Conservation (phyloP, 2,888 invertebrate genomes). For the Meliscaeva auricollis region DNA sequence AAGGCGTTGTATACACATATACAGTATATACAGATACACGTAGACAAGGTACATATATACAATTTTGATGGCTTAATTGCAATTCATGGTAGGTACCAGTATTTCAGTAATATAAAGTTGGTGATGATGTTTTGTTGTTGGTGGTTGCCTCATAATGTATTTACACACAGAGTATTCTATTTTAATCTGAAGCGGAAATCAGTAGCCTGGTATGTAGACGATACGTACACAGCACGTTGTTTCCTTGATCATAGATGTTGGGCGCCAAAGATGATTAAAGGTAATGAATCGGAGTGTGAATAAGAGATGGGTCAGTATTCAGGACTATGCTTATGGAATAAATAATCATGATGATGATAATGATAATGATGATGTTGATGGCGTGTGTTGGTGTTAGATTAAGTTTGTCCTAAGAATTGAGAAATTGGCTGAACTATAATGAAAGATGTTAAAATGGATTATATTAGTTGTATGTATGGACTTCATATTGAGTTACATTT, state of each 20-base stretch:
- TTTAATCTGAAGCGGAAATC: slow-evolving; percentile 43
- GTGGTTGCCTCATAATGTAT: neutral
- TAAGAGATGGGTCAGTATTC: neutral
- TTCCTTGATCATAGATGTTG: neutral
- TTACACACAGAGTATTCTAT: slow-evolving; percentile 3
- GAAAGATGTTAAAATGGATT: slow-evolving; percentile 18
- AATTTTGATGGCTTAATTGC: slow-evolving; percentile 71
- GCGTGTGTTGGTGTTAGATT: neutral
- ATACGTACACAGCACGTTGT: too few species aligned
- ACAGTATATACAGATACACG: too few species aligned
- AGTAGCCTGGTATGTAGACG: neutral
- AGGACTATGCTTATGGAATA: slow-evolving; percentile 4
- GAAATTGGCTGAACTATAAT: neutral
- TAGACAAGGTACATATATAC: neutral
- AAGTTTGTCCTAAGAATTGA: slow-evolving; percentile 18
- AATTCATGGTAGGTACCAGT: neutral
- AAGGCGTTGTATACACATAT: slow-evolving; percentile 21
- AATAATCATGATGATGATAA: slow-evolving; percentile 9
- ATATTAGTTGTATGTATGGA: neutral
- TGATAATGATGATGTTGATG: neutral
- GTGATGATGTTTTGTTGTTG: neutral
- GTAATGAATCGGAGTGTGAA: slow-evolving; percentile 8
- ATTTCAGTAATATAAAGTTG: slow-evolving; percentile 16
- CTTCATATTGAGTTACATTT: too few species aligned
- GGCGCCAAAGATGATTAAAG: slow-evolving; percentile 53